A percentile compares a stretch with the other conserved stretches of the same genome.
phyloP scores from a whole-genome alignment of 2,113 vertebrate species.

The Oceanites oceanicus region DNA sequence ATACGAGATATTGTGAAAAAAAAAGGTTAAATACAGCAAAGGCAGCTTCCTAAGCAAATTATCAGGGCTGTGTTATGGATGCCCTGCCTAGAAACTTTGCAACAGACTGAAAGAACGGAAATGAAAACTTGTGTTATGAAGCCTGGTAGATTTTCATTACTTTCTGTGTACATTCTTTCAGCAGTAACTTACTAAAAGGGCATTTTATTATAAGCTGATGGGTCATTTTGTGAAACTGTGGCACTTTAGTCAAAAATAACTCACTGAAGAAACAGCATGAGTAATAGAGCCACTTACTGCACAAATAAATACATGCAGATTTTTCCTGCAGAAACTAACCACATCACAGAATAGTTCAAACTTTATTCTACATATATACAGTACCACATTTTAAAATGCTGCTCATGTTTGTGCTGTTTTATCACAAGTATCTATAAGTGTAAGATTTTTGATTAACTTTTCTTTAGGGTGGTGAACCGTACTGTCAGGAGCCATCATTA shows the following conservation, averaged over 20 bases:
- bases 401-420: background rate
- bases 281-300: background rate
- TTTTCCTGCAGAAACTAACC: background rate
- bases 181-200: constrained; percentile 20
- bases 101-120: background rate
- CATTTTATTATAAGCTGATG: constrained; percentile 19
- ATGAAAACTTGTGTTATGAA: constrained; percentile 4
- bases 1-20: background rate
- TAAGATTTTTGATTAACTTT: background rate
- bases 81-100: background rate
- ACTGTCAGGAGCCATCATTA: background rate
- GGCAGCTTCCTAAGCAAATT: constrained; percentile 7
- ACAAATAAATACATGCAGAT: background rate
- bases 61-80: background rate
- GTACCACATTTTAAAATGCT: background rate
- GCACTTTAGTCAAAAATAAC: constrained; percentile 34
- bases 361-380: background rate
- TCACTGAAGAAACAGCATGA: constrained; percentile 15
- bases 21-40: constrained; percentile 17
- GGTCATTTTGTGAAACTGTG: constrained; percentile 6
- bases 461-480: background rate
- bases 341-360: background rate
- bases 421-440: background rate
- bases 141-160: background rate
- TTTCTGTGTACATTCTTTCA: background rate